Conservation (phyloP, 64 coral and sea anemone species). For the Pocillopora damicornis region DNA sequence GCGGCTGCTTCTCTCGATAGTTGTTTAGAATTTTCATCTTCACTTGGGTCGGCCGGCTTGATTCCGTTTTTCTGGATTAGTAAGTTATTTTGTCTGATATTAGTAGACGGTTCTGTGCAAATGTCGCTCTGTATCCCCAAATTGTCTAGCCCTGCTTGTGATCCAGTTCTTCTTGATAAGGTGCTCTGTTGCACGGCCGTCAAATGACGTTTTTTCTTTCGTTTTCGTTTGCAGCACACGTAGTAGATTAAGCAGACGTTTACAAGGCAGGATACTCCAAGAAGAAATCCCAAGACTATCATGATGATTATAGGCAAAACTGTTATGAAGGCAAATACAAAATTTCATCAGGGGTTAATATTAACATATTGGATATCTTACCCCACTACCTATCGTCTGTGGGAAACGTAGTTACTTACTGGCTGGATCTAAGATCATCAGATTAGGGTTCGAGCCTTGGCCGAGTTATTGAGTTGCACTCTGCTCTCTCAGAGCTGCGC, state of each 20-base stretch:
- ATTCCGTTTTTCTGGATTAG: background rate
- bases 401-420: no score
- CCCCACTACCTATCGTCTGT: no score
- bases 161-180: background rate
- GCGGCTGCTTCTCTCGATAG: background rate
- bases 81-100: background rate
- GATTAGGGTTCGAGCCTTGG: no score
- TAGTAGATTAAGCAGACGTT: constrained; percentile 23
- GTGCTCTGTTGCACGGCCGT: background rate
- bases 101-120: background rate
- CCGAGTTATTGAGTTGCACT: no score
- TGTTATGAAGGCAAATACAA: background rate
- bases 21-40: background rate
- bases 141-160: background rate
- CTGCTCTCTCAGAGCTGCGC: no score
- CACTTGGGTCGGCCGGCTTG: background rate
- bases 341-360: background rate
- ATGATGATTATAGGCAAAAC: background rate
- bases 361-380: no score
- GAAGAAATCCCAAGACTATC: background rate
- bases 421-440: no score
- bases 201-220: constrained; percentile 14
- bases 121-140: background rate
- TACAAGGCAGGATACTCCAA: background rate
- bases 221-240: constrained; percentile 4